phyloP scores from a whole-genome alignment of 2,113 vertebrate species.

The Semnornis frantzii region DNA sequence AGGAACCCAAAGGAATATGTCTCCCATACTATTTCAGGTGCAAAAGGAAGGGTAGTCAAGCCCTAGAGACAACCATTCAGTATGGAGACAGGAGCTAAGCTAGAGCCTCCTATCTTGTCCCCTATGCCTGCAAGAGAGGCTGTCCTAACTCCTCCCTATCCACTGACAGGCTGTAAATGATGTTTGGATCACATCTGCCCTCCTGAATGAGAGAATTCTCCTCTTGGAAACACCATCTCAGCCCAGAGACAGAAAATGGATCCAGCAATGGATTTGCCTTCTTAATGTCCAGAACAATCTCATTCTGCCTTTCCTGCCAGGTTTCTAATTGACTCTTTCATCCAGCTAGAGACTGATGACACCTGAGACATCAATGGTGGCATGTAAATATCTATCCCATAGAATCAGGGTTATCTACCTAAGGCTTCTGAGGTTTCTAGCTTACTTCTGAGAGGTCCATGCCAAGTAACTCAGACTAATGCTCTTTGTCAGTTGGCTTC shows the following conservation, averaged over 20 bases:
- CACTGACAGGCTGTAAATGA: background rate
- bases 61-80: background rate
- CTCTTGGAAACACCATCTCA: background rate
- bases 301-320: background rate
- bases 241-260: background rate
- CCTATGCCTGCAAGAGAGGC: background rate
- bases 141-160: background rate
- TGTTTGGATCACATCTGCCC: background rate
- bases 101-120: background rate
- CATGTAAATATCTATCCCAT: background rate
- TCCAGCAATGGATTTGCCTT: background rate
- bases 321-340: background rate
- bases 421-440: background rate
- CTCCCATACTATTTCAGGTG: background rate
- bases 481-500: slow-evolving; percentile 10
- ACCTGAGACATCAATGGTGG: background rate
- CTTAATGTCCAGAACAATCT: background rate
- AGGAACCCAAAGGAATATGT: background rate
- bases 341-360: background rate
- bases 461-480: slow-evolving; percentile 4
- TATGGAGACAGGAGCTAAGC: background rate
- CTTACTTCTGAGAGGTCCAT: background rate
- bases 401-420: background rate
- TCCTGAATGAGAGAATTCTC: background rate
- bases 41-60: background rate